Base-by-base conservation (phyloP, 2,888 invertebrate genomes). In the Elgonia sp. region DNA sequence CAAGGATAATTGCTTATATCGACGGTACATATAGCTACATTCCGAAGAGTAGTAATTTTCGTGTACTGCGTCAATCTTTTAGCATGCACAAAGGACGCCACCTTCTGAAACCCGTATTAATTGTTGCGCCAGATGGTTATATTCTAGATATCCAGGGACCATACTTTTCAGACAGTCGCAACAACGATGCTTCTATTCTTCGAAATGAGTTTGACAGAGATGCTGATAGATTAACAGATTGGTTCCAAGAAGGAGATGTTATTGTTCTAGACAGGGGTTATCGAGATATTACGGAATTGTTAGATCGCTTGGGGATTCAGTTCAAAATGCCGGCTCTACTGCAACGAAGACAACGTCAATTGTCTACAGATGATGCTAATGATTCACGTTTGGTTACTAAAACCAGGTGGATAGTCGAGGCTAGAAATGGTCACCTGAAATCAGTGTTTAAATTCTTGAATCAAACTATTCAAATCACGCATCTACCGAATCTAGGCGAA, bases 151-250 rank as follows among this genome's bases (percentile, higher is more conserved):
- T 85, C 39, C 50, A 60, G 18, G 76, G 18, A n/a, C 50, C 55
- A 29, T 40, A 77, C 16, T 77, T 77, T 40, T 77, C 85, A 39
- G 85, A 80, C 53, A n/a, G 0, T 57, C 12, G 40, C 3, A 87
- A 84, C 29, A 87, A 86, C 46, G 87, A 89, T 87, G 86, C 89
- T 18, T 16, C 42, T n/a, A 87, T 89, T 9, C 20, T 87, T 29
- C 12, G 14, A 3, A 8, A 83, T 67, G 46, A 89, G 40, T 69
- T 87, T 63, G 18, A 67, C 37, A 42, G 60, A 16, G 63, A 87
- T 82, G 18, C 5, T 29, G 40, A 84, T 16, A 39, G n/a, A 18
- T 63, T 84, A 50, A 72, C 67, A 12, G 21, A 76, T 6, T 88
- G 83, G 88, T 86, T 83, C 53, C 40, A 72, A 62, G 55, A 76